These are phyloP conservation scores for Samia ricini DNA, from an alignment of 1,140 invertebrate species.

Conservation along the genomic window DNA sequence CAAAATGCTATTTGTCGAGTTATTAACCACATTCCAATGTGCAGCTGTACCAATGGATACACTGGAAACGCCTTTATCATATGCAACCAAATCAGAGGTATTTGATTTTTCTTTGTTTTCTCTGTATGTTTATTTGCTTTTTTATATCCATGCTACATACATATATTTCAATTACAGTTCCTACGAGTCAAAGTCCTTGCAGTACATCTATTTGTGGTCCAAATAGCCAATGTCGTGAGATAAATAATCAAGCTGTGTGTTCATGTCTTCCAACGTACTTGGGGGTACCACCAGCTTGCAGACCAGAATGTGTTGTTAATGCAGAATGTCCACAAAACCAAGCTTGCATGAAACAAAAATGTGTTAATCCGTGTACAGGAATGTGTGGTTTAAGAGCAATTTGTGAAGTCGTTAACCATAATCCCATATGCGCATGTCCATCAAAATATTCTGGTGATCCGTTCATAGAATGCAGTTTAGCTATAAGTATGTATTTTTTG, in stretches of 20 bases:
- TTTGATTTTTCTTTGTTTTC: slow-evolving; percentile 13
- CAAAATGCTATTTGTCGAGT: slow-evolving; percentile 86
- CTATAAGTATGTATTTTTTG: slow-evolving; percentile 45
- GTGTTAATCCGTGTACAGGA: slow-evolving; percentile 88
- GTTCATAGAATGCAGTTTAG: slow-evolving; percentile 77
- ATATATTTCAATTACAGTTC: slow-evolving; percentile 35
- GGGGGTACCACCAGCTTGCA: slow-evolving; percentile 87
- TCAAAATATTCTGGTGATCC: slow-evolving; percentile 78
- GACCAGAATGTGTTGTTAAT: slow-evolving; percentile 87
- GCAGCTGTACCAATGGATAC: slow-evolving; percentile 83
- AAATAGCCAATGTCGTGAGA: slow-evolving; percentile 86
- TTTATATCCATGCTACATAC: not conserved
- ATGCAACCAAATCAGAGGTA: slow-evolving; percentile 77
- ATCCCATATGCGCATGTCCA: slow-evolving; percentile 81
- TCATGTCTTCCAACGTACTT: slow-evolving; percentile 86
- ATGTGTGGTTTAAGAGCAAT: slow-evolving; percentile 86
- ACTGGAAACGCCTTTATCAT: slow-evolving; percentile 83
- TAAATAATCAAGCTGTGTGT: slow-evolving; percentile 85
- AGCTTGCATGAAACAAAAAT: slow-evolving; percentile 88
- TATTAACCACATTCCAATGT: slow-evolving; percentile 87
- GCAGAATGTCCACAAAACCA: slow-evolving; percentile 85
- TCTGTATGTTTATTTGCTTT: not conserved
- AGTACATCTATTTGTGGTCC: slow-evolving; percentile 87
- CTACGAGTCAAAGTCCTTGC: slow-evolving; percentile 79
- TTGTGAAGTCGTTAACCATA: slow-evolving; percentile 88